phyloP scores from a whole-genome alignment of 1,140 invertebrate genomes.

The Kradibia gibbosae region DNA sequence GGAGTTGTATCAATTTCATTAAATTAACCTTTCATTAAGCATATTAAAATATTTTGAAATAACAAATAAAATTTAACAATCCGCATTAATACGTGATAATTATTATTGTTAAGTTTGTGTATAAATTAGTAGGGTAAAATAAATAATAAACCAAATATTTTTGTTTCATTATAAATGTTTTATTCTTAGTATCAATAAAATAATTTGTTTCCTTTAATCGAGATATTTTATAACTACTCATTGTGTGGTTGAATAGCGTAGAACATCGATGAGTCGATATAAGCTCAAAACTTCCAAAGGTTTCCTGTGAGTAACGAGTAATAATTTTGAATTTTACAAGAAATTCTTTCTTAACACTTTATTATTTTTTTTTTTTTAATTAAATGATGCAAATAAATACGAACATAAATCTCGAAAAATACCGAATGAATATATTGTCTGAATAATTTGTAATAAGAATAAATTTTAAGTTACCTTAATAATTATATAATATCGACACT shows the following conservation, averaged over 20 bases:
- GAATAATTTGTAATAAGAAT: neutral
- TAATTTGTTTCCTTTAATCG: neutral
- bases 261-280: constrained; percentile 30
- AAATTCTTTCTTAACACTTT: constrained; percentile 15
- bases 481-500: too few species aligned
- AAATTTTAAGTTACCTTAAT: too few species aligned
- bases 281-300: constrained; percentile 26
- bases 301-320: constrained; percentile 44
- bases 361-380: neutral
- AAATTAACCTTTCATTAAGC: too few species aligned
- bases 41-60: too few species aligned
- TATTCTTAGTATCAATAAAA: constrained; percentile 13
- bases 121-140: neutral
- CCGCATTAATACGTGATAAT: too few species aligned
- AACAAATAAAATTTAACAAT: neutral
- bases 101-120: too few species aligned
- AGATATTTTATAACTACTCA: constrained; percentile 29
- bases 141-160: neutral
- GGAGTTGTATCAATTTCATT: too few species aligned
- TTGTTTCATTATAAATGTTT: neutral
- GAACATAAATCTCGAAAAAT: neutral
- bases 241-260: constrained; percentile 21
- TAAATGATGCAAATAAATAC: neutral
- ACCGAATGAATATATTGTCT: neutral
- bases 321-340: constrained; percentile 42